Base-by-base conservation (phyloP, 1,140 invertebrate species). In the Zeugodacus cucurbitae region DNA sequence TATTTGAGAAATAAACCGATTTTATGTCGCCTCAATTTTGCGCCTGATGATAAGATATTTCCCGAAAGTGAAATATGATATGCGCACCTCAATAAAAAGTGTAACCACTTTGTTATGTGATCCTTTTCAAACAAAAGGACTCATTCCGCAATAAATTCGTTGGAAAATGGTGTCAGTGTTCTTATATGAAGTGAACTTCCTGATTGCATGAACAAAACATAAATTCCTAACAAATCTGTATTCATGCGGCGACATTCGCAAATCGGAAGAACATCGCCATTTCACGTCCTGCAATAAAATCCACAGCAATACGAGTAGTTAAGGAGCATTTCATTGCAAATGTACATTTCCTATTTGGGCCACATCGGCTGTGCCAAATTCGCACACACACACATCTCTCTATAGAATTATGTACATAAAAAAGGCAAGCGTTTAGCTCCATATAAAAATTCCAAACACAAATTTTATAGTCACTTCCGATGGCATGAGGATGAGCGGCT, bases 391-490 rank as follows among this genome's bases (percentile, higher is more conserved):
- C 20, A 3, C n/a, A 62, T 26, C 26, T 4, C 11, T 8, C 7
- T 17, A 54, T 10, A 54, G 14, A 54, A 17, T 1, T 26, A 59
- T 10, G 14, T 54, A 59, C 26, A 10, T 62, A n/a, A n/a, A n/a
- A n/a, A n/a, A n/a, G n/a, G n/a, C 2, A 57, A 3, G 20, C 11
- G 11, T 57, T 17, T 57, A 10, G 11, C 54, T 62, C 41, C 34
- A 22, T 37, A 74, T 37, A 74, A 22, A 74, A 6, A 37, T 48
- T 82, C 10, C 37, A 14, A 8, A 82, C 4, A 44, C 22, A 82
- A 82, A 82, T 82, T 82, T 82, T 82, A 82, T 48, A 48, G 74
- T n/a, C 41, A 22, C 14, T 82, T 44, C n/a, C 26, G n/a, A 48
- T 48, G n/a, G 4, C 8, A n/a, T 29, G 11, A 14, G 37, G 32